Percentiles rank a stretch among this genome's conserved stretches.
phyloP scores from a whole-genome alignment of 2,888 invertebrate species.

The Cremastobaeus sp. region DNA sequence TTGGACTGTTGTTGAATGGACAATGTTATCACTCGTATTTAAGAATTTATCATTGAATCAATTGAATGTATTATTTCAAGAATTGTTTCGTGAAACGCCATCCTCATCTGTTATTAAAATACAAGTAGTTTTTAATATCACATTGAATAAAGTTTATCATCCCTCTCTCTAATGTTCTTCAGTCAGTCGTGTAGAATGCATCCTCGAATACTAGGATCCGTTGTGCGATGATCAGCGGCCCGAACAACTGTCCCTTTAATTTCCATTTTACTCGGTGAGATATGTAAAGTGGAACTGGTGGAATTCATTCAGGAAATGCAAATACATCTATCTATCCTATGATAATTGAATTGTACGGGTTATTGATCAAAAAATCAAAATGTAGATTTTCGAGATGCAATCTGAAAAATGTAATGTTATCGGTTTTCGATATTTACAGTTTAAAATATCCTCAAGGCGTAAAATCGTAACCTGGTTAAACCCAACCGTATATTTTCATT shows the following conservation, averaged over 20 bases:
- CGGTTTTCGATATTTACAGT: no score
- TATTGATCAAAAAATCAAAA: constrained; percentile 51
- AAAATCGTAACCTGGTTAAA: no score
- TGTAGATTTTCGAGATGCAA: constrained; percentile 6
- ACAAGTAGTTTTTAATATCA: constrained; percentile 41
- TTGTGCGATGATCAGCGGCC: constrained; percentile 44
- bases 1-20: no score
- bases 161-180: constrained; percentile 33
- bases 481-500: no score
- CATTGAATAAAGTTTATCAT: constrained; percentile 44
- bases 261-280: constrained; percentile 55
- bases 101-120: background rate
- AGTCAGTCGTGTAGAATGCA: constrained; percentile 43
- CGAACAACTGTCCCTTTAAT: constrained; percentile 57
- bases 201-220: constrained; percentile 46
- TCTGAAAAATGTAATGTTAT: no score
- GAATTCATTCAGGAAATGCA: constrained; percentile 49
- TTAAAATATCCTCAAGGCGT: no score
- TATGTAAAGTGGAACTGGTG: constrained; percentile 47
- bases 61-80: no score
- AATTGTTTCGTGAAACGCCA: no score
- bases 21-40: no score
- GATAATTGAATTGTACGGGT: constrained; percentile 52
- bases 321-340: constrained; percentile 44
- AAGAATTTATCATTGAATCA: no score